Evolutionary conservation across 2,888 invertebrate genomes (phyloP).

Genomic region (Meandrusa payeni): DNA sequence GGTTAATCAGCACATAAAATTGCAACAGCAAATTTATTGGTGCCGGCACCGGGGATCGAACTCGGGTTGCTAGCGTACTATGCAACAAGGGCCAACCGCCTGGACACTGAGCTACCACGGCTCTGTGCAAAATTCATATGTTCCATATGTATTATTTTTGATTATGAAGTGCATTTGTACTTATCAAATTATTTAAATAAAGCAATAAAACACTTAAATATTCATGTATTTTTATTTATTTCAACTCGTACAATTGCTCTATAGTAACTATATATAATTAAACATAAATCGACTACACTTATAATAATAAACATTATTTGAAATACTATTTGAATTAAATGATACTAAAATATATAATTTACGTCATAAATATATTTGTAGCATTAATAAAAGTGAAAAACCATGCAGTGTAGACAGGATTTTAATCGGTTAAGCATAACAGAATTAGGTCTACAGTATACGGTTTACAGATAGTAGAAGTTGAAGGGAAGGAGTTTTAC

Average conservation of each 20-base stretch:
- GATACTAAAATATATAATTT: too few relatives aligned
- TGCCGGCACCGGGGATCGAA: too few relatives aligned
- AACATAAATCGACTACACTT: slow-evolving; percentile 64
- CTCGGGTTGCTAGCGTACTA: too few relatives aligned
- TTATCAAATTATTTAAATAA: too few relatives aligned
- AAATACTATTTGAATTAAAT: too few relatives aligned
- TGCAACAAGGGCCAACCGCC: too few relatives aligned
- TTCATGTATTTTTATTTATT: slow-evolving; percentile 66
- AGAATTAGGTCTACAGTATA: slow-evolving; percentile 21
- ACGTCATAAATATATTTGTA: slow-evolving; percentile 4
- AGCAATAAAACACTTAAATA: slow-evolving; percentile 36
- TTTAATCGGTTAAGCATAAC: slow-evolving; percentile 27
- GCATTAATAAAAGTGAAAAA: slow-evolving; percentile 23
- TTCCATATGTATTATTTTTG: too few relatives aligned
- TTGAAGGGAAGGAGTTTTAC: slow-evolving; percentile 62
- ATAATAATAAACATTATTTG: slow-evolving; percentile 31
- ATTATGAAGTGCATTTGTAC: too few relatives aligned
- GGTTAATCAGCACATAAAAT: too few relatives aligned
- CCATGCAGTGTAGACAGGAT: slow-evolving; percentile 32
- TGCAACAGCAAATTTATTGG: too few relatives aligned
- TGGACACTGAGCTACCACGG: too few relatives aligned
- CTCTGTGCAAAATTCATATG: too few relatives aligned
- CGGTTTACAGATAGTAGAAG: background rate
- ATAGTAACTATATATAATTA: slow-evolving; percentile 74
- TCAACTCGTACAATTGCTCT: slow-evolving; percentile 73